These are phyloP conservation scores for Sipunculus nudus DNA, from an alignment of 2,888 invertebrate genomes.

Conservation along the genomic window DNA sequence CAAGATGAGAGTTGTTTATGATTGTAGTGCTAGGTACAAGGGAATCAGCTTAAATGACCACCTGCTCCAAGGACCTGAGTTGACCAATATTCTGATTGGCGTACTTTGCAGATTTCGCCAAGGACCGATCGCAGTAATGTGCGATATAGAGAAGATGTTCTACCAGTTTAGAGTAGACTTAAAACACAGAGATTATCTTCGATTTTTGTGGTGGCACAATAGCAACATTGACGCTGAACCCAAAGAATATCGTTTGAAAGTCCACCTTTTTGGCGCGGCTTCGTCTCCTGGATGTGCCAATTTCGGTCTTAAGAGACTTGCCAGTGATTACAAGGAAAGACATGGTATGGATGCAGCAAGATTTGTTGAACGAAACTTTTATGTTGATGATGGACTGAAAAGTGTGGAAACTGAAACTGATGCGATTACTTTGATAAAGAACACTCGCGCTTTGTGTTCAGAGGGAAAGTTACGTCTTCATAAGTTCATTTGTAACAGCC, in stretches of 20 bases:
- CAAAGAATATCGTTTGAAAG: neutral
- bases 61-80: neutral
- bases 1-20: neutral
- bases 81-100: neutral
- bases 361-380: conserved; percentile 25
- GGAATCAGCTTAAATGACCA: neutral
- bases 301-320: conserved; percentile 9
- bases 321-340: neutral
- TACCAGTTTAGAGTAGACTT: neutral
- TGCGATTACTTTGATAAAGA: conserved; percentile 7
- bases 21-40: neutral
- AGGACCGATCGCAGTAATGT: neutral
- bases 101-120: neutral
- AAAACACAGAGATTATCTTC: neutral
- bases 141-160: neutral
- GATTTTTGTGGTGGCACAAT: conserved; percentile 4
- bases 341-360: conserved; percentile 13
- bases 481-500: conserved; percentile 17
- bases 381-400: conserved; percentile 36
- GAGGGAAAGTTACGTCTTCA: conserved; percentile 14
- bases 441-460: neutral
- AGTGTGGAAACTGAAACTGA: neutral
- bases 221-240: neutral
- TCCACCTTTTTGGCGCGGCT: neutral
- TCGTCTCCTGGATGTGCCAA: neutral